Conservation (phyloP, 2,113 vertebrate genomes). For the Periophthalmus modestus region DNA sequence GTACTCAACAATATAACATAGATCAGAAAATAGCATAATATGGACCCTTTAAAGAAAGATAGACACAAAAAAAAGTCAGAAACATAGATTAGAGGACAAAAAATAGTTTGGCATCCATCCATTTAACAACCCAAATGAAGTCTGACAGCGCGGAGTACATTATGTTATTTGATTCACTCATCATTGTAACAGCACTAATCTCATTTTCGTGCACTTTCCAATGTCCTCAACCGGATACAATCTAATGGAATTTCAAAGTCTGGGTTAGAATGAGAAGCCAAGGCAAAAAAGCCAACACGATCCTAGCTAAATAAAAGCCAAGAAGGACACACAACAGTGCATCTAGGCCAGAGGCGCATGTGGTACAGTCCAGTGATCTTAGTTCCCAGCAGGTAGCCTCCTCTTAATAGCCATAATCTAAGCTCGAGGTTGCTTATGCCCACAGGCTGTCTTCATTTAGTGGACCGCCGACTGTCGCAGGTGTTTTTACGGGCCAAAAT, state of each 20-base stretch:
- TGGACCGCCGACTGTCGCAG: conserved; percentile 56
- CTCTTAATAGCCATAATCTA: conserved; percentile 55
- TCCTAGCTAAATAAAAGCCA: conserved; percentile 7
- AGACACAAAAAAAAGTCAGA: not conserved
- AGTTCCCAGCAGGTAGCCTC: conserved; percentile 52
- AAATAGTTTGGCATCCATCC: not conserved
- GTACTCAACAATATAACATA: no score
- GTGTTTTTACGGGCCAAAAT: conserved; percentile 57
- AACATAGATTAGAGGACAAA: not conserved
- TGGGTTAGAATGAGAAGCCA: conserved; percentile 8
- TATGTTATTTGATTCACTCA: not conserved
- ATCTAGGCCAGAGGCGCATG: conserved; percentile 27
- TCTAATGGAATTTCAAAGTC: conserved; percentile 34
- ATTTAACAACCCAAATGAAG: not conserved
- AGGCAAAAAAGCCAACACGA: not conserved
- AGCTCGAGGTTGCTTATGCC: conserved; percentile 37
- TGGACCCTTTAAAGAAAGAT: not conserved
- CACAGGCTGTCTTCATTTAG: conserved; percentile 53
- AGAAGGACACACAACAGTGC: conserved; percentile 25
- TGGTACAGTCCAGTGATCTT: conserved; percentile 53
- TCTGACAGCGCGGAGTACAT: not conserved
- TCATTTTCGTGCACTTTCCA: conserved; percentile 1
- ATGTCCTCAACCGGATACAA: conserved; percentile 18
- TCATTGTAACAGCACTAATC: not conserved
- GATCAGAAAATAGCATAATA: no score